Base-by-base conservation (phyloP, 92 coral and sea anemone species). In the Palythoa grandis region DNA sequence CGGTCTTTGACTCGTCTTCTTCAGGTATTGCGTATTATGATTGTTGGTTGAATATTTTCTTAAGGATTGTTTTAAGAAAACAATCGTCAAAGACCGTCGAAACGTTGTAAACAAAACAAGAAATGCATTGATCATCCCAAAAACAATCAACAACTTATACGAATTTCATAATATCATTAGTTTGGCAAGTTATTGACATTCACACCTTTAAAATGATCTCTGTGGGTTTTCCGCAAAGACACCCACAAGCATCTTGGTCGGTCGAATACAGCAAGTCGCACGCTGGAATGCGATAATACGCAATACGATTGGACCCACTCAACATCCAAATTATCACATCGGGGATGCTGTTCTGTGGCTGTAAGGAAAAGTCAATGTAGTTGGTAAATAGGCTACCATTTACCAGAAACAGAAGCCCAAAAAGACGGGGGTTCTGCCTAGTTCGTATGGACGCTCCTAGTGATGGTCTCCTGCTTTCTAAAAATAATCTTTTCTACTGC, bases 281-380 rank as follows among this genome's bases (percentile, higher is more conserved):
- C 22, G 97, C 95, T 80, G 98, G 97, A 72, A 94, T 82, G 85
- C 98, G 95, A 91, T 94, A 90, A 90, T 93, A 95, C 14, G 97
- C 98, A 52, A 95, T 89, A 75, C 98, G 92, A 68, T 87, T 89
- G 54, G 70, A 76, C 11, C 95, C 98, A 38, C 95, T 95, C 73
- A 95, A 72, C 98, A 95, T 95, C 98, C 98, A 95, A 70, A 95
- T 92, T 22, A 60, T 60, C 7, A 43, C 50, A 43, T 43, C 98
- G 38, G 98, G 98, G 19, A 95, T 83, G 39, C 95, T 90, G 38
- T 93, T 91, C 76, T 95, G 98, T 68, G 98, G 98, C 98, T 95
- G 93, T 20, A 74, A 86, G 38, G 43, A 69, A 9, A 70, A 69
- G 3, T 8, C 50, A 43, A 43, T 5, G 4, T 43, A 43, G 6